phyloP scores from a whole-genome alignment of 2,797 vertebrate genomes.

The Pangasius sanitwongsei region DNA sequence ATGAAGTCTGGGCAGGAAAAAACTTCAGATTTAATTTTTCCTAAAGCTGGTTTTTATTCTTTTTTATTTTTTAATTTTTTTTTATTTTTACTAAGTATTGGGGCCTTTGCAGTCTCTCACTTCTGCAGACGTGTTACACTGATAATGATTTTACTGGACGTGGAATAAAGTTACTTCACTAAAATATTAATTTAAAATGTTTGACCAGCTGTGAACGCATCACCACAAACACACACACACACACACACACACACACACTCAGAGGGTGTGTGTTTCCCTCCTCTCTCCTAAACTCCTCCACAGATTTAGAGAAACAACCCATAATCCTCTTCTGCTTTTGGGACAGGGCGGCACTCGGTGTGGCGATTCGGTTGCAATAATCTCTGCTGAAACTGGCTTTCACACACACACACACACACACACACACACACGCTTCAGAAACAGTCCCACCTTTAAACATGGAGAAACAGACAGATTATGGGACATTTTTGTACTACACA shows the following conservation, averaged over 20 bases:
- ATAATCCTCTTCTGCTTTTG: constrained; percentile 1
- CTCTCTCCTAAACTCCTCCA: not conserved
- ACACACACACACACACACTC: not conserved
- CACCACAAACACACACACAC: not conserved
- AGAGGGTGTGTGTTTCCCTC: not conserved
- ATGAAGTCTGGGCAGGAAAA: not conserved
- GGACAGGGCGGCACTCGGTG: not conserved
- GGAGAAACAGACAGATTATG: not conserved
- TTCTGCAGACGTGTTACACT: not conserved
- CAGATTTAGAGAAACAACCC: not conserved
- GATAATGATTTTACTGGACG: not conserved
- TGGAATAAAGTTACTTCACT: not conserved
- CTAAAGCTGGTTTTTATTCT: not conserved
- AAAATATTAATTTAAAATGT: not conserved
- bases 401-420: not conserved
- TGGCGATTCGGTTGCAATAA: not conserved
- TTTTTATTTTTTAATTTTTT: not conserved
- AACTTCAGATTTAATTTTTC: not conserved
- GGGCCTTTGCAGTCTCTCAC: not conserved
- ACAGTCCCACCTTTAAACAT: not conserved
- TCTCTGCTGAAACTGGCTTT: not conserved
- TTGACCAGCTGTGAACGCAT: not conserved
- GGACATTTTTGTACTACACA: not conserved
- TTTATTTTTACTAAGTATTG: not conserved
- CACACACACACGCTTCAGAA: not conserved